Evolutionary conservation across 2,888 invertebrate species (phyloP).

Genomic region (Hirudinaria manillensis): DNA sequence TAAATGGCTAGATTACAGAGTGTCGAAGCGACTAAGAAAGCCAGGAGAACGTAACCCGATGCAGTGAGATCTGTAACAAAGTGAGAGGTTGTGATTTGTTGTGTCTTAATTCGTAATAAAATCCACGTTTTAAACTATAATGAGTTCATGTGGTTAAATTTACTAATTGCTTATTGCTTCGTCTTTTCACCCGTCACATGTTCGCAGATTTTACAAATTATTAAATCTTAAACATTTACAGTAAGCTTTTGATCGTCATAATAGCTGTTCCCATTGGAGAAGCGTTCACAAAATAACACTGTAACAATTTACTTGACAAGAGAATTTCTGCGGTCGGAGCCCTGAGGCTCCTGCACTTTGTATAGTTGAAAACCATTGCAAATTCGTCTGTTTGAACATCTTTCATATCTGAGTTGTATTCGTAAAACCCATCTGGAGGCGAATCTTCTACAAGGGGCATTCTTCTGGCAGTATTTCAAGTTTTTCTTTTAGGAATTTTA

Average conservation of each 20-base stretch:
- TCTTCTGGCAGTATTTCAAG: too few species aligned
- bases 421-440: too few species aligned
- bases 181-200: too few species aligned
- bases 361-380: not conserved
- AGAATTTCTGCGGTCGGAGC: constrained; percentile 4
- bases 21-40: constrained; percentile 13
- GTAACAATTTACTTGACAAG: not conserved
- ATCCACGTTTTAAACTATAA: not conserved
- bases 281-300: too few species aligned
- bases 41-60: constrained; percentile 18
- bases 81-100: not conserved
- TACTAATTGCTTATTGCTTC: too few species aligned
- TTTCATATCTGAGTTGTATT: not conserved
- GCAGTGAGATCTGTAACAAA: constrained; percentile 26
- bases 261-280: too few species aligned
- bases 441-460: too few species aligned
- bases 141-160: not conserved
- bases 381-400: not conserved
- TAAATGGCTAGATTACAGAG: constrained; percentile 30
- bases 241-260: too few species aligned
- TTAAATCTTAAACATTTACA: too few species aligned
- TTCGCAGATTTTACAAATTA: not conserved
- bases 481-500: too few species aligned
- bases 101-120: too few species aligned
- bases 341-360: not conserved